Conservation (phyloP, 2,888 invertebrate genomes). For the Callyntrura sp. region DNA sequence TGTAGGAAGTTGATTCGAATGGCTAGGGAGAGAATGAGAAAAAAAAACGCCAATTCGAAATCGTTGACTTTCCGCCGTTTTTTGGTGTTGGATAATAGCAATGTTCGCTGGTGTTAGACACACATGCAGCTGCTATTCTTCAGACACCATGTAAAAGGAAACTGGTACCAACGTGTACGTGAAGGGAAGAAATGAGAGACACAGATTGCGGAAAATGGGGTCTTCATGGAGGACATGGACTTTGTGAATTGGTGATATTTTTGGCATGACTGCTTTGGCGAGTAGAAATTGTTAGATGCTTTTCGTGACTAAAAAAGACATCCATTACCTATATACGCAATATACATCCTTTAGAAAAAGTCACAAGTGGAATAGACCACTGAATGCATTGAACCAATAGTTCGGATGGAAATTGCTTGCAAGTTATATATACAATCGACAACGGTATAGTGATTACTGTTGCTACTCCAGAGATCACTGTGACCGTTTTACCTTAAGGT, state of each 20-base stretch:
- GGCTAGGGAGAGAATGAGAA: neutral
- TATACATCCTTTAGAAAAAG: constrained; percentile 37
- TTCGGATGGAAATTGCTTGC: constrained; percentile 44
- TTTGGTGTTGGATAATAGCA: neutral
- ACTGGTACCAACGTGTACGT: neutral
- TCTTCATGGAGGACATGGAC: constrained; percentile 21
- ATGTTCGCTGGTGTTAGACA: constrained; percentile 9
- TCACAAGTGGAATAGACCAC: constrained; percentile 47
- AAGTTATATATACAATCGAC: constrained; percentile 22
- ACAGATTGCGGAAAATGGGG: neutral
- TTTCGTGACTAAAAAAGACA: constrained; percentile 39
- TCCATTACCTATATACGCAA: constrained; percentile 45
- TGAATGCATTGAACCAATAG: constrained; percentile 48
- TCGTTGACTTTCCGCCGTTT: too few species aligned
- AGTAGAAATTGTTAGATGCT: constrained; percentile 64
- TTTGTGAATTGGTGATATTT: constrained; percentile 65
- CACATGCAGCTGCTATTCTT: neutral
- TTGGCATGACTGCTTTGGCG: constrained; percentile 62
- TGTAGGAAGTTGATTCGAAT: neutral
- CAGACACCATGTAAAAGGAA: constrained; percentile 1
- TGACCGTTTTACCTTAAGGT: neutral
- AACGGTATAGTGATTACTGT: constrained; percentile 32
- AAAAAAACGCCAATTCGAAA: neutral
- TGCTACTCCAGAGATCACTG: constrained; percentile 11
- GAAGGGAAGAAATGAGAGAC: neutral